Evolutionary conservation across 2,797 vertebrate species (phyloP).

Genomic region (Myiotriccus ornatus): DNA sequence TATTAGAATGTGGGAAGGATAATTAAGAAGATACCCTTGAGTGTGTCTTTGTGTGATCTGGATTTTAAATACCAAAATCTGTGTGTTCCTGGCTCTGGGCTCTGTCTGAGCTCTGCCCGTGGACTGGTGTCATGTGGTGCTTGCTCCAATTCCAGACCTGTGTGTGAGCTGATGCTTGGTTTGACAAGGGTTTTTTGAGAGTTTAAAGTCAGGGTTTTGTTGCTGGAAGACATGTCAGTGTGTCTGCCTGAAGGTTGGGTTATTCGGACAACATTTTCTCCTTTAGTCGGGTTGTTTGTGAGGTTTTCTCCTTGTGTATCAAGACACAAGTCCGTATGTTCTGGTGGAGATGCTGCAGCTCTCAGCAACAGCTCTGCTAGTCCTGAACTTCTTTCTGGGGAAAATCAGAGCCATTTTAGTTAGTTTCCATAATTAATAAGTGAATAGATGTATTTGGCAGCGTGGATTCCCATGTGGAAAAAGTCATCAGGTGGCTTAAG

Average conservation of each 20-base stretch:
- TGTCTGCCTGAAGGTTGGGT: not conserved
- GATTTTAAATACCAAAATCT: not conserved
- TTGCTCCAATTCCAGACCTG: rapidly evolving
- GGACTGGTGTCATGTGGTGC: rapidly evolving
- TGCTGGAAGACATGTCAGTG: not conserved
- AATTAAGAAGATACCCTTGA: not conserved
- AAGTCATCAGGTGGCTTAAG: not conserved
- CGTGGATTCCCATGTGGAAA: not conserved
- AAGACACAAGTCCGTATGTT: rapidly evolving
- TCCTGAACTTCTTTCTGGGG: not conserved
- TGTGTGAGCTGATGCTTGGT: not conserved
- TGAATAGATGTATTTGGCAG: not conserved
- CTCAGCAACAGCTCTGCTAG: not conserved
- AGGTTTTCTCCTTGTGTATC: not conserved
- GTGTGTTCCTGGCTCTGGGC: not conserved
- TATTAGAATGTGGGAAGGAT: not conserved
- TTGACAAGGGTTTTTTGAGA: not conserved
- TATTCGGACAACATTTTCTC: not conserved
- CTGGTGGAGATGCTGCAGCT: not conserved
- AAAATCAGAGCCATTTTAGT: not conserved
- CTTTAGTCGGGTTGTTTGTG: not conserved
- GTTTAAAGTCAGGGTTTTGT: not conserved
- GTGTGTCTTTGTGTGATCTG: not conserved
- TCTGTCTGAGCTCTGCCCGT: not conserved
- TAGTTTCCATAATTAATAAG: not conserved